Conservation (phyloP, 1,140 invertebrate species). For the Centruroides vittatus region DNA sequence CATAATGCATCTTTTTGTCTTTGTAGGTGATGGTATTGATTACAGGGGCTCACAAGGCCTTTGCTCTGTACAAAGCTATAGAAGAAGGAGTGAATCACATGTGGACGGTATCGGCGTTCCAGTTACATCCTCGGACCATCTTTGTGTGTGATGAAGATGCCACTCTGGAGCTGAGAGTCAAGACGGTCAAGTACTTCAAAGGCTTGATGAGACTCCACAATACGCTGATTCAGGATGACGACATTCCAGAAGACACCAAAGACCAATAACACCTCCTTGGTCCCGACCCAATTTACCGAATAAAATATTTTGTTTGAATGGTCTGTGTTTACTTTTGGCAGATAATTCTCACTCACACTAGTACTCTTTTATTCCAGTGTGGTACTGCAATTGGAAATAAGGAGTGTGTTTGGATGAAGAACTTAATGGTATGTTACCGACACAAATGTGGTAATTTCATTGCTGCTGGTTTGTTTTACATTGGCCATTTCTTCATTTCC, state of each 20-base stretch:
- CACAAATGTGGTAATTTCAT: too few species aligned
- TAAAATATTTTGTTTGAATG: too few species aligned
- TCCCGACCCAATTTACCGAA: background rate
- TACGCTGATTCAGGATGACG: constrained; percentile 28
- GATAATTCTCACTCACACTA: too few species aligned
- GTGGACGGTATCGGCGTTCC: constrained; percentile 99
- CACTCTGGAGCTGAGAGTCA: constrained; percentile 88
- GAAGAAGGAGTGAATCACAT: constrained; percentile 98
- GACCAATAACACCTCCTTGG: background rate
- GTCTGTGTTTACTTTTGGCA: too few species aligned
- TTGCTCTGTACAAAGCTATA: constrained; percentile 91
- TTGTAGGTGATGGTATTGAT: constrained; percentile 88
- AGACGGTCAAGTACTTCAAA: constrained; percentile 99
- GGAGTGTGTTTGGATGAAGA: too few species aligned
- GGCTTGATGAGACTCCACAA: constrained; percentile 34
- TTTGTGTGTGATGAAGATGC: constrained; percentile 98
- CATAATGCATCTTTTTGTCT: constrained; percentile 5
- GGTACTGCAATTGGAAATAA: too few species aligned
- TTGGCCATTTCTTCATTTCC: too few species aligned
- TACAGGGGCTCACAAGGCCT: constrained; percentile 92
- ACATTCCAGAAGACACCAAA: background rate
- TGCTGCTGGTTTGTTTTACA: too few species aligned
- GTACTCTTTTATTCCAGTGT: too few species aligned
- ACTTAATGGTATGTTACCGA: too few species aligned
- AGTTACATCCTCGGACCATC: constrained; percentile 78